Percentiles rank a stretch among this genome's conserved stretches.
These are phyloP conservation scores for Pseudois nayaur DNA, from an alignment of 2,113 vertebrate species.

Conservation along the genomic window DNA sequence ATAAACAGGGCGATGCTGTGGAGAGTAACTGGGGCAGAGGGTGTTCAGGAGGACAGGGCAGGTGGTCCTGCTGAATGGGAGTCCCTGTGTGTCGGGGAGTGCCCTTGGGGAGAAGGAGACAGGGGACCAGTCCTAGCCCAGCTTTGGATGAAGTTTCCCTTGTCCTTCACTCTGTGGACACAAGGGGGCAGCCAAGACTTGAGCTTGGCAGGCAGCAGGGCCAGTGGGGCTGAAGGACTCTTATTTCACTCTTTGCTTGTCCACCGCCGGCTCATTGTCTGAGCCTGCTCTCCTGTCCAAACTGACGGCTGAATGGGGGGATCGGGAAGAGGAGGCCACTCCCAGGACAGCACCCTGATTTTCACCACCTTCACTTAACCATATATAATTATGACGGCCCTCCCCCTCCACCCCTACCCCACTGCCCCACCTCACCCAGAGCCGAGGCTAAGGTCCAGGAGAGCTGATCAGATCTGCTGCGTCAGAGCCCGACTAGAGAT, in stretches of 20 bases:
- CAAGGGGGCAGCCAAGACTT: conserved; percentile 62
- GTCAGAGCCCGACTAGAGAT: too few species aligned
- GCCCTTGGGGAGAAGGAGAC: neutral
- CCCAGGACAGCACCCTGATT: neutral
- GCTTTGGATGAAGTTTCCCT: neutral
- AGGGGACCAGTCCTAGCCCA: rapidly evolving
- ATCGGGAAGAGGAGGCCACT: neutral
- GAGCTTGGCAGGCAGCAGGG: neutral
- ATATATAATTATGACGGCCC: rapidly evolving
- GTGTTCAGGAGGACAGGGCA: neutral
- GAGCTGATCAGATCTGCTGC: neutral
- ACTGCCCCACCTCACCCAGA: neutral
- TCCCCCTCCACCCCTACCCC: neutral
- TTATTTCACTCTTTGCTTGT: neutral
- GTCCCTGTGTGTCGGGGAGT: too few species aligned
- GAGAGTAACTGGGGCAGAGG: neutral
- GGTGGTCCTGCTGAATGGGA: neutral
- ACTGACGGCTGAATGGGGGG: too few species aligned
- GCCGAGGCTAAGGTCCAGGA: neutral
- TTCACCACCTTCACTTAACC: neutral
- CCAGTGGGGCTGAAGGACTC: rapidly evolving
- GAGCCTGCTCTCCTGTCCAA: neutral
- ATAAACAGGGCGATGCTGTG: neutral
- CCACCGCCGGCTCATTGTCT: neutral
- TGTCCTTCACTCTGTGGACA: conserved; percentile 6